Base-by-base conservation (phyloP, 2,797 vertebrate species). In the Vultur gryphus region DNA sequence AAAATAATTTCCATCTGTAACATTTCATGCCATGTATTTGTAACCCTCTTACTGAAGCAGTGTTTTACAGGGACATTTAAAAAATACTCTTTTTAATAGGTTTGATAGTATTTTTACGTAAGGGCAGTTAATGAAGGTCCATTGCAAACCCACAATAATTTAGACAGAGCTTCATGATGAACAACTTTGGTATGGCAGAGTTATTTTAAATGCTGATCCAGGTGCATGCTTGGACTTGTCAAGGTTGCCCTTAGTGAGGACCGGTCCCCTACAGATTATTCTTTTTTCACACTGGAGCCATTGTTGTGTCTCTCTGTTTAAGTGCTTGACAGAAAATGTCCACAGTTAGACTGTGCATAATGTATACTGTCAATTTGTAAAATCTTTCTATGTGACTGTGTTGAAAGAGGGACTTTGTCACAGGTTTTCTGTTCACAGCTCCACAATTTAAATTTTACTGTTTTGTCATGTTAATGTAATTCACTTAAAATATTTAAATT, bases 391-490 rank as follows among this genome's bases (percentile, higher is more conserved):
- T 3, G 6, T 54, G 37, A 73, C 87, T 79, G 87, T 66, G 92
- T 75, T 92, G 87, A 94, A 95, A 92, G 93, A 86, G 70, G 62
- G 87, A 91, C 92, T 93, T 91, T 52, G 82, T 95, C 93, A 73
- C 92, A 84, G 91, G 92, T 89, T 93, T 95, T 84, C 79, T 86
- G 43, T 90, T 92, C 23, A 1, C 72, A 57, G 92, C 76, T 59
- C 79, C 82, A 81, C 87, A 37, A 79, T 95, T 95, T 44, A 62
- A 86, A 87, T 87, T 72, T 75, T 83, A 14, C 90, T 73, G 95
- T 91, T 96, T 95, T 96, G 90, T 96, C 93, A 96, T 92, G 92
- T 89, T 96, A 96, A 95, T 94, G 76, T 59, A 92, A 93, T 96
- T 94, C 82, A 62, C 90, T 96, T 96, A 90, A 97, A 97, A 94